phyloP scores from a whole-genome alignment of 2,113 vertebrate species.

The Prochilodus magdalenae region DNA sequence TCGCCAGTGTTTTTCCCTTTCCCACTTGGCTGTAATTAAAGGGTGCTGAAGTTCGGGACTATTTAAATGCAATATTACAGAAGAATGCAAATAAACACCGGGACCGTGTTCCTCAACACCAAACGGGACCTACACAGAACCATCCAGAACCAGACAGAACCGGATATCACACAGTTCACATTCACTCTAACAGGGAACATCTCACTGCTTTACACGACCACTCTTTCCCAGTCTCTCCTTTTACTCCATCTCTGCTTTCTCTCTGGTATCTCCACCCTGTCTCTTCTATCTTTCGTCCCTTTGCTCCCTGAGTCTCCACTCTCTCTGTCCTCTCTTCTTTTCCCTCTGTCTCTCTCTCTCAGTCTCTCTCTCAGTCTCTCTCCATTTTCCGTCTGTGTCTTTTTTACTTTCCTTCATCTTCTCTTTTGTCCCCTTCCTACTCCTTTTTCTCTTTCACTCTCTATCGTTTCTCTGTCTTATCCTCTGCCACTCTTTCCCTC shows the following conservation, averaged over 20 bases:
- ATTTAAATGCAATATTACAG: background rate
- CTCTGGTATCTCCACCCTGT: no score
- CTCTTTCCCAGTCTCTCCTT: no score
- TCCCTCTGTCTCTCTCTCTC: no score
- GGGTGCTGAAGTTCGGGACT: background rate
- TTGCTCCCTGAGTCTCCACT: no score
- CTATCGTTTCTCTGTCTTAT: background rate
- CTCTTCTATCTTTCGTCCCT: no score
- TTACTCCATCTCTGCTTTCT: background rate
- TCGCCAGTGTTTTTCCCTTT: background rate
- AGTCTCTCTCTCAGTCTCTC: no score
- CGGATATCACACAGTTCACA: background rate
- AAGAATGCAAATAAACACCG: constrained; percentile 20
- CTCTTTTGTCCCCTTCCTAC: background rate
- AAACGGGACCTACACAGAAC: background rate
- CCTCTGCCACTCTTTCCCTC: background rate
- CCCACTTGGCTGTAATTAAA: constrained; percentile 9
- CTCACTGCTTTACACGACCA: no score
- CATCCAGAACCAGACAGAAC: background rate
- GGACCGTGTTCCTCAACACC: background rate
- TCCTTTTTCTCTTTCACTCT: background rate
- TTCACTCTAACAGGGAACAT: background rate
- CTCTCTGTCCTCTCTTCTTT: no score
- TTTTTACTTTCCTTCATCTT: background rate
- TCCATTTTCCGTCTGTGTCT: no score